Conservation (phyloP, 2,113 vertebrate species). For the Melanerpes formicivorus region DNA sequence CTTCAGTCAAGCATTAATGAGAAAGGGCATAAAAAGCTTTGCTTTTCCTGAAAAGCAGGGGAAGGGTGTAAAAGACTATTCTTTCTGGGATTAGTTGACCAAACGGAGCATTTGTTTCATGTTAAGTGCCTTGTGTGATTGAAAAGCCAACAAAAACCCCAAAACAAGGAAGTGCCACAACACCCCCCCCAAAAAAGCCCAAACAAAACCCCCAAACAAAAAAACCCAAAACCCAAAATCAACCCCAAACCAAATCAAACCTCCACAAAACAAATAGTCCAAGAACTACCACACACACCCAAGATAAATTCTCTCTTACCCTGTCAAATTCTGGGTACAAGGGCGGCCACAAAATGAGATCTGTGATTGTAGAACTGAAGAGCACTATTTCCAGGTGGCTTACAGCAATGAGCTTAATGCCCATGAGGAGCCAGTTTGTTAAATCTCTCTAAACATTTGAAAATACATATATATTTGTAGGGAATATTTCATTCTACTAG, state of each 20-base stretch:
- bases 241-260: too few species aligned
- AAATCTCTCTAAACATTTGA: too few species aligned
- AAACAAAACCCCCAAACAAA: neutral
- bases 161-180: too few species aligned
- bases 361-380: neutral
- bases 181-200: too few species aligned
- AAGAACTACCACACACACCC: neutral
- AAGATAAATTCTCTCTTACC: neutral
- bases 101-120: neutral
- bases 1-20: neutral
- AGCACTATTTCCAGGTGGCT: neutral
- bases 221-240: too few species aligned
- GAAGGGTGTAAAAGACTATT: neutral
- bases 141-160: neutral
- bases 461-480: neutral
- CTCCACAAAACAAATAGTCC: too few species aligned
- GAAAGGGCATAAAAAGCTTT: neutral
- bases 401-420: neutral
- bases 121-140: neutral
- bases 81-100: neutral
- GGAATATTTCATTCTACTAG: neutral
- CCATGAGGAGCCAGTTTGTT: neutral
- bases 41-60: neutral
- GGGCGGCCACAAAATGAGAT: neutral
- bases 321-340: neutral